These are phyloP conservation scores for Pachycephus smyrnensis DNA, from an alignment of 2,888 invertebrate species.

Conservation along the genomic window DNA sequence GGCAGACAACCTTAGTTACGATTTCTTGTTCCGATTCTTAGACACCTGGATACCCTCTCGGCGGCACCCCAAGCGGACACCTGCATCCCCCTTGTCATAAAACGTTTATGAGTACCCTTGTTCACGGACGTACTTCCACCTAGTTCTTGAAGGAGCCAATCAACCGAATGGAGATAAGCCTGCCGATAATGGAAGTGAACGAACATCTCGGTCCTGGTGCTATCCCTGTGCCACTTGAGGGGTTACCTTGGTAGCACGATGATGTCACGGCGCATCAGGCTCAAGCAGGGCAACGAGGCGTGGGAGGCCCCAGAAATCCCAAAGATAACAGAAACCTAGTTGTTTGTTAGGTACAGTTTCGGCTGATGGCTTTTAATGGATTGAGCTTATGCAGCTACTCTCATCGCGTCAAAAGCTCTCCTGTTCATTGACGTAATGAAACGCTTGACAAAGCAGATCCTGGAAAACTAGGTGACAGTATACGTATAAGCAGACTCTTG, in stretches of 20 bases:
- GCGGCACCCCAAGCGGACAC: too few species aligned
- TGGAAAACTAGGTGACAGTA: too few species aligned
- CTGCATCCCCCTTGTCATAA: too few species aligned
- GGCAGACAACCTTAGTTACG: too few species aligned
- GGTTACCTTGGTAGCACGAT: slow-evolving; percentile 25
- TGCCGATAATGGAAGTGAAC: slow-evolving; percentile 50
- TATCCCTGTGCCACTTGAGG: slow-evolving; percentile 1
- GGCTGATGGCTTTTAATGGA: slow-evolving; percentile 32
- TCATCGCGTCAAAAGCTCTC: too few species aligned
- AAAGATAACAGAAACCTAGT: slow-evolving; percentile 46
- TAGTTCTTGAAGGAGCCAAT: slow-evolving; percentile 43
- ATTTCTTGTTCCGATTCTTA: too few species aligned
- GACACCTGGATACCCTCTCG: too few species aligned
- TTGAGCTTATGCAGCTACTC: slow-evolving; percentile 14
- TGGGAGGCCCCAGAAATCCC: slow-evolving; percentile 35
- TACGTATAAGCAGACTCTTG: too few species aligned
- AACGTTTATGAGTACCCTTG: too few species aligned
- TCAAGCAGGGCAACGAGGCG: slow-evolving; percentile 35
- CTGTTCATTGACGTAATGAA: too few species aligned
- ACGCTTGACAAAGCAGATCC: too few species aligned
- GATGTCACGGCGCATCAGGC: slow-evolving; percentile 38
- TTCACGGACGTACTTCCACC: slow-evolving; percentile 3
- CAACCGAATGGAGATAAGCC: slow-evolving; percentile 51
- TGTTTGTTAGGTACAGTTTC: slow-evolving; percentile 35
- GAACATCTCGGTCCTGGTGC: slow-evolving; percentile 28